Percentiles rank a stretch among this genome's conserved stretches.
These are phyloP conservation scores for Characodon lateralis DNA, from an alignment of 2,797 vertebrate genomes.

Conservation along the genomic window DNA sequence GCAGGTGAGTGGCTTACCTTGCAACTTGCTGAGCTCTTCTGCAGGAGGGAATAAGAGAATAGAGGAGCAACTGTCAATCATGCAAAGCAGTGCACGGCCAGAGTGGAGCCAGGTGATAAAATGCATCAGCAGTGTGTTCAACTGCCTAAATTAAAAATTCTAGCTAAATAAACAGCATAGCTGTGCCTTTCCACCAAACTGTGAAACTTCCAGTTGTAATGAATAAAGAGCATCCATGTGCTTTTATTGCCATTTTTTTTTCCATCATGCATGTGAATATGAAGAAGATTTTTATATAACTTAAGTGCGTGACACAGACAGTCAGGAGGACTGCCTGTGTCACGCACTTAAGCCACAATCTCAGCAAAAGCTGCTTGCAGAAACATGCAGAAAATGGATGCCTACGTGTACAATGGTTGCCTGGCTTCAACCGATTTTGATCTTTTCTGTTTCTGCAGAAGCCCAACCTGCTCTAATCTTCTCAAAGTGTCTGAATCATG, in stretches of 20 bases:
- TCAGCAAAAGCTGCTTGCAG: slow-evolving; percentile 11
- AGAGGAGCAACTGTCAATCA: slow-evolving; percentile 83
- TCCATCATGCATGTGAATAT: neutral
- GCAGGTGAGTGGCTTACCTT: slow-evolving; percentile 81
- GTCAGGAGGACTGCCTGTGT: neutral
- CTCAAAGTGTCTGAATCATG: slow-evolving; percentile 17
- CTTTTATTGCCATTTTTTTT: neutral
- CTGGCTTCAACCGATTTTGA: slow-evolving; percentile 18
- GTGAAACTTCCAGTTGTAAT: neutral
- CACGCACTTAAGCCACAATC: neutral
- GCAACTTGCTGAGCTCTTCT: slow-evolving; percentile 81
- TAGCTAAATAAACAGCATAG: neutral
- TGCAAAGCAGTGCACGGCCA: slow-evolving; percentile 79
- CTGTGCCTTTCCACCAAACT: slow-evolving; percentile 8
- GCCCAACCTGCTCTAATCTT: slow-evolving; percentile 18
- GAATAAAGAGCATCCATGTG: neutral
- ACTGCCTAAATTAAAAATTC: slow-evolving; percentile 19
- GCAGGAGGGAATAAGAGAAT: slow-evolving; percentile 75
- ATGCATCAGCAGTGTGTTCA: slow-evolving; percentile 47
- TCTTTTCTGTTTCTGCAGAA: slow-evolving; percentile 17
- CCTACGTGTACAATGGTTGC: slow-evolving; percentile 21
- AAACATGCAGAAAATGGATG: slow-evolving; percentile 32
- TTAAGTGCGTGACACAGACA: neutral
- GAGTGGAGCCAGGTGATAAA: slow-evolving; percentile 40
- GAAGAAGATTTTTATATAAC: neutral